These are phyloP conservation scores for Meteorus cinctellus DNA, from an alignment of 2,888 invertebrate genomes.

Conservation along the genomic window DNA sequence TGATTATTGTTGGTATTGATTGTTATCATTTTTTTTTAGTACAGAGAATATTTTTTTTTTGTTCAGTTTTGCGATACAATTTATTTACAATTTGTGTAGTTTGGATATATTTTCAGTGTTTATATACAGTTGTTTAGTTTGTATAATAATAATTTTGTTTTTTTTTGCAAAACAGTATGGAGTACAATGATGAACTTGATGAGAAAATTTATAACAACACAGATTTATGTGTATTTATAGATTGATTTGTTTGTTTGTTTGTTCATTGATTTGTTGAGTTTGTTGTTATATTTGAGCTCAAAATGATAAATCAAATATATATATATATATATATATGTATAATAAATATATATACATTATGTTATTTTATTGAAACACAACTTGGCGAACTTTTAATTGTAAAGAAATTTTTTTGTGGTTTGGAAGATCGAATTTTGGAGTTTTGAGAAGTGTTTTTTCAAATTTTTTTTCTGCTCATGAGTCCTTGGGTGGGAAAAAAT, in stretches of 20 bases:
- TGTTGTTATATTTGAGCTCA: constrained; percentile 3
- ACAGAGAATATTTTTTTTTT: not conserved
- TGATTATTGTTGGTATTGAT: not conserved
- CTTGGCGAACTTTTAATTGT: not conserved
- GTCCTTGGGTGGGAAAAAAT: too few species aligned
- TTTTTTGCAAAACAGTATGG: not conserved
- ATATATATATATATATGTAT: constrained; percentile 30
- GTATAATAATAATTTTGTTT: not conserved
- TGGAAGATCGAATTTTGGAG: constrained; percentile 2
- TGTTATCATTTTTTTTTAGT: not conserved
- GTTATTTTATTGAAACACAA: not conserved
- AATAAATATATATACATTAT: not conserved
- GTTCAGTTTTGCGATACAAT: not conserved
- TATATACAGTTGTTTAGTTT: not conserved
- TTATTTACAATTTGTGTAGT: not conserved
- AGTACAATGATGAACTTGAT: not conserved
- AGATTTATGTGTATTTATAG: constrained; percentile 9
- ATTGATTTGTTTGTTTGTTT: not conserved
- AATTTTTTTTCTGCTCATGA: not conserved
- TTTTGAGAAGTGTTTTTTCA: not conserved
- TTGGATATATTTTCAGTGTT: not conserved
- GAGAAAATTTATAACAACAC: constrained; percentile 18
- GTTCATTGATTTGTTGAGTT: not conserved
- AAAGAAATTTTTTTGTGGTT: not conserved
- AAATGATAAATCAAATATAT: constrained; percentile 13